Conservation (phyloP, 2,888 invertebrate genomes). For the Xestia ashworthii region DNA sequence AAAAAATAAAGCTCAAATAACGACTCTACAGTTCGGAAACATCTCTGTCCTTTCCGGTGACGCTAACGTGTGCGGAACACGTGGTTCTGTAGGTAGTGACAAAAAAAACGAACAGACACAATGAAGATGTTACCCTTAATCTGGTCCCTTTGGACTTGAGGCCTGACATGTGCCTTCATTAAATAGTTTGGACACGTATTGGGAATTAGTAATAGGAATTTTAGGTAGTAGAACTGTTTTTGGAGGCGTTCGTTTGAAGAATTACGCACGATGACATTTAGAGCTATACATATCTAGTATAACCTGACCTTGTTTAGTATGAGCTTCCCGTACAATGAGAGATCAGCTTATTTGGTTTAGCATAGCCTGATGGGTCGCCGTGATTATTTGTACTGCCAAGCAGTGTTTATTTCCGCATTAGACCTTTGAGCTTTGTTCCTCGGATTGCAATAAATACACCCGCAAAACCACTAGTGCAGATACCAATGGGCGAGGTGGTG, state of each 20-base stretch:
- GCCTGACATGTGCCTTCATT: slow-evolving; percentile 61
- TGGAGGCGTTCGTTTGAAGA: background rate
- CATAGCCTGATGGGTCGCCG: too few relatives aligned
- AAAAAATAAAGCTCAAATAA: slow-evolving; percentile 33
- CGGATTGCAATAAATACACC: background rate
- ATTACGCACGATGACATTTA: too few relatives aligned
- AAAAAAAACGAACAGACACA: slow-evolving; percentile 73
- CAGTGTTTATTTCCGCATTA: background rate
- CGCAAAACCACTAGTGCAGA: background rate
- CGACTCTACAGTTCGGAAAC: slow-evolving; percentile 68
- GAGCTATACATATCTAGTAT: too few relatives aligned
- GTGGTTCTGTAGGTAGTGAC: slow-evolving; percentile 80
- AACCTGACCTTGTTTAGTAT: too few relatives aligned
- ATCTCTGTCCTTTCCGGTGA: slow-evolving; percentile 73
- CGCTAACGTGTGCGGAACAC: slow-evolving; percentile 84
- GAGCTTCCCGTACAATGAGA: too few relatives aligned
- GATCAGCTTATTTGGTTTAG: too few relatives aligned
- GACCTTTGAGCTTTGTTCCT: background rate
- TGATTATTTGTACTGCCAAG: background rate
- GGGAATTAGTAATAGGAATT: slow-evolving; percentile 11
- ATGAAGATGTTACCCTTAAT: slow-evolving; percentile 71
- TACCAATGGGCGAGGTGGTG: background rate
- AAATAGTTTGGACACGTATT: slow-evolving; percentile 40
- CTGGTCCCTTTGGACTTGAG: slow-evolving; percentile 62
- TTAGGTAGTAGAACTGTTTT: background rate